Base-by-base conservation (phyloP, 92 coral and sea anemone species). In the Porites cylindrica region DNA sequence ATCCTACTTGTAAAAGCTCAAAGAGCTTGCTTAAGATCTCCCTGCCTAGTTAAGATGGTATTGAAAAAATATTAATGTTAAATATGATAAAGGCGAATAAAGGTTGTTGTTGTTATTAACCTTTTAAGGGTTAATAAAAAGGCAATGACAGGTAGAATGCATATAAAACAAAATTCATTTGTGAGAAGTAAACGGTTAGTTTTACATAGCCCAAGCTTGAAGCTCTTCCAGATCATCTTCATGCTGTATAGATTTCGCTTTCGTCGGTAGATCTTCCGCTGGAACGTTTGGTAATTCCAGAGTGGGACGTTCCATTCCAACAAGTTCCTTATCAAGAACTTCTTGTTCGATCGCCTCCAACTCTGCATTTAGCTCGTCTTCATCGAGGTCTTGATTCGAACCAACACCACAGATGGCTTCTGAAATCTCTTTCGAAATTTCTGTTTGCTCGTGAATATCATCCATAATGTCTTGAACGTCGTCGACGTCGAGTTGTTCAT, bases 391-490 rank as follows among this genome's bases (percentile, higher is more conserved):
- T 26, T 70, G 87, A 52, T 80, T 92, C 43, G 60, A 63, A 19
- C 95, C 97, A 78, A 94, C 83, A 2, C 80, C 78, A 67, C 92
- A 76, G 58, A 94, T 93, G 18, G 98, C 95, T 21, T 84, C 88
- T 16, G 88, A 75, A 38, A 94, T 94, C 81, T 94, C 98, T 52
- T 90, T 89, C 6, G 95, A 86, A 67, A 94, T 75, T 77, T 94
- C 95, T 6, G 95, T 85, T 77, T 94, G 98, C 66, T 94, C 98
- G 32, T 87, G 92, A 47, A 94, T 82, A 62, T 94, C 95, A 70
- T 94, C 95, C 91, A 94, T 94, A 50, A 93, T 85, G 75, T 90
- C 98, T 38, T 92, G 91, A 14, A 94, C 98, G 81, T 90, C 92
- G 51, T 94, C 98, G 8, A 84, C 88, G 76, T 87, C 95, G 29